Evolutionary conservation across 1,140 invertebrate genomes (phyloP).

Genomic region (Drosophila fuyamai): DNA sequence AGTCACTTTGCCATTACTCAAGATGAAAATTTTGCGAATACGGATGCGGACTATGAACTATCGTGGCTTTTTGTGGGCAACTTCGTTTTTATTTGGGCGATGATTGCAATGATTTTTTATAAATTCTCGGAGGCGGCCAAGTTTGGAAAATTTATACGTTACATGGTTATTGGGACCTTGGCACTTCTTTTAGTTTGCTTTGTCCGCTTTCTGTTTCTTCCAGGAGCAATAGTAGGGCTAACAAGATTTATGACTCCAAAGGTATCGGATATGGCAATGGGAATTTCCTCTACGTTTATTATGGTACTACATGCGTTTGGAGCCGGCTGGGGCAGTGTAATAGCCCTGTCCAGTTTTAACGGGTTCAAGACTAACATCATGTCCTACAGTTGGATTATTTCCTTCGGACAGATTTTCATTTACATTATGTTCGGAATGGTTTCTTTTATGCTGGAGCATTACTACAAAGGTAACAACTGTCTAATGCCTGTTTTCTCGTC

Average conservation of each 20-base stretch:
- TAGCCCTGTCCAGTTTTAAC: slow-evolving; percentile 96
- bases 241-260: slow-evolving; percentile 90
- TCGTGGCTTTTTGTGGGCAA: slow-evolving; percentile 46
- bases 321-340: slow-evolving; percentile 95
- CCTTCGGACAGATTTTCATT: slow-evolving; percentile 62
- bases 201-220: slow-evolving; percentile 85
- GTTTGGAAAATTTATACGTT: slow-evolving; percentile 64
- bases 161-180: slow-evolving; percentile 43
- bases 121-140: slow-evolving; percentile 59
- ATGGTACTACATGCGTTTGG: slow-evolving; percentile 87
- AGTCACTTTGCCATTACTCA: slow-evolving; percentile 30
- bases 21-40: not conserved
- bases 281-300: slow-evolving; percentile 21
- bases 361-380: slow-evolving; percentile 91
- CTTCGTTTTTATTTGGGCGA: slow-evolving; percentile 43
- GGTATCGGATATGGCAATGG: slow-evolving; percentile 5
- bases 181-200: slow-evolving; percentile 47
- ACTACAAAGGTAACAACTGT: slow-evolving; percentile 29
- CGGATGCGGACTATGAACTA: not conserved
- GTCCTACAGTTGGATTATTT: slow-evolving; percentile 69
- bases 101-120: slow-evolving; percentile 55
- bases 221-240: slow-evolving; percentile 91
- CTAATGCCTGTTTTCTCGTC: too few relatives aligned
- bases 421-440: slow-evolving; percentile 65
- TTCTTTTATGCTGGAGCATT: slow-evolving; percentile 45